Evolutionary conservation across 2,113 vertebrate genomes (phyloP), one percentile per base, ranked within the genome.

Genomic region (Lampris megalopsis): DNA sequence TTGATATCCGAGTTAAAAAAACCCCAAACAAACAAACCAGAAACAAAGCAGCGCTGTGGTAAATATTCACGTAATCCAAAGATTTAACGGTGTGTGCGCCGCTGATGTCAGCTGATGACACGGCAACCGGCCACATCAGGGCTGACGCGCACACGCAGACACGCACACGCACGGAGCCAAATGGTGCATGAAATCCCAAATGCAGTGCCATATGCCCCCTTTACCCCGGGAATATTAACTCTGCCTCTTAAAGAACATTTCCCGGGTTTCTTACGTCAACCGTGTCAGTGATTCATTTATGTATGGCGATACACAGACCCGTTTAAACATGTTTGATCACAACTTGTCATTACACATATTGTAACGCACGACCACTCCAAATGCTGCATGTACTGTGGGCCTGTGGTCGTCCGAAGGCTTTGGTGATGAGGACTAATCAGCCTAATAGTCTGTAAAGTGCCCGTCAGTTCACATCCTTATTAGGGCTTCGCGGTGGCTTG

Each of bases 181-280:
- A 91, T 86, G 90, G 64, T 83, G 90, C 88, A 64, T 90, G 88
- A 90, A 90, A 90, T 81, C 57, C 47, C 37, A 77, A 82, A 89
- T 71, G 68, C 56, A 43, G 42, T 8, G 60, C 83, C 85, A 88
- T 77, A 68, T 88, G 41, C 9, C 47, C 38, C 1, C 71, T 52
- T 13, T 35, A 42, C 36, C 37, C 9, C 35, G 6, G 48, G 6
- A 52, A 43, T 43, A 7, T 35, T 1, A 56, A 47, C n/a, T 36
- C 62, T 4, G 4, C 71, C 60, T 35, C n/a, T 24, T 24, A 24
- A 24, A 24, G 24, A 24, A 24, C 24, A 24, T 24, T 24, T 24
- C 24, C 24, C 24, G 24, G 24, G 24, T 24, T 24, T 24, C 24
- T 24, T 24, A 24, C 24, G 24, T 24, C 24, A 24, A 24, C 24